phyloP scores from a whole-genome alignment of 2,113 vertebrate species.

The Callipepla squamata region DNA sequence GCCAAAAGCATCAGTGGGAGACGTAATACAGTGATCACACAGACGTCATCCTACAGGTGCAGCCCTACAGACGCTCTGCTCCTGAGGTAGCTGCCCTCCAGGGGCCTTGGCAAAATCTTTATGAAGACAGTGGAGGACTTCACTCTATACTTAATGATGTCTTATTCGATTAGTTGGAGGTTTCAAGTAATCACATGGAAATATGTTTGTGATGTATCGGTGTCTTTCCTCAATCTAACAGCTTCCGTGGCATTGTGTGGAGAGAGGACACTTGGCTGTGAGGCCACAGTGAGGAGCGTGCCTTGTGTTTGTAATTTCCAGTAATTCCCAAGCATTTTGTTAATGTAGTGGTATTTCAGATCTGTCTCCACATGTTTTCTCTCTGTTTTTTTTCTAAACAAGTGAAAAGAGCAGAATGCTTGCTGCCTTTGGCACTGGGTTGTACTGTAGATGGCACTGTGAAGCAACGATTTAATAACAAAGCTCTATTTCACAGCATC shows the following conservation, averaged over 20 bases:
- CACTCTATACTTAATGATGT: background rate
- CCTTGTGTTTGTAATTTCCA: too few species aligned
- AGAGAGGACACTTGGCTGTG: rapidly evolving
- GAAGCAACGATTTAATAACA: slow-evolving; percentile 14
- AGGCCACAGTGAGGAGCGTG: background rate
- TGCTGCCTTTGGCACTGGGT: background rate
- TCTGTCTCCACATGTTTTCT: background rate
- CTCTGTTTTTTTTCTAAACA: background rate
- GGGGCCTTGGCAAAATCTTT: background rate
- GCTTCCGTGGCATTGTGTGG: background rate
- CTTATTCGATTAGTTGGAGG: background rate
- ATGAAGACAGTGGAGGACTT: background rate
- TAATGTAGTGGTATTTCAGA: background rate
- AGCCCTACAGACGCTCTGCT: background rate
- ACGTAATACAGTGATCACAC: background rate
- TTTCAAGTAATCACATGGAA: background rate
- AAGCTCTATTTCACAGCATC: slow-evolving; percentile 31
- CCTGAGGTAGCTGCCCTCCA: background rate
- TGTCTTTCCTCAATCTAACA: background rate
- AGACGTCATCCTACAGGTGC: rapidly evolving
- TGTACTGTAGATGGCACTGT: slow-evolving; percentile 37
- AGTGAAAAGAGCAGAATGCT: background rate
- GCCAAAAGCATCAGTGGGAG: background rate
- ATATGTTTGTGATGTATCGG: background rate
- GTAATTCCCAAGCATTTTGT: background rate